These are phyloP conservation scores for Bos indicus DNA, from an alignment of 2,113 vertebrate species.

Conservation along the genomic window DNA sequence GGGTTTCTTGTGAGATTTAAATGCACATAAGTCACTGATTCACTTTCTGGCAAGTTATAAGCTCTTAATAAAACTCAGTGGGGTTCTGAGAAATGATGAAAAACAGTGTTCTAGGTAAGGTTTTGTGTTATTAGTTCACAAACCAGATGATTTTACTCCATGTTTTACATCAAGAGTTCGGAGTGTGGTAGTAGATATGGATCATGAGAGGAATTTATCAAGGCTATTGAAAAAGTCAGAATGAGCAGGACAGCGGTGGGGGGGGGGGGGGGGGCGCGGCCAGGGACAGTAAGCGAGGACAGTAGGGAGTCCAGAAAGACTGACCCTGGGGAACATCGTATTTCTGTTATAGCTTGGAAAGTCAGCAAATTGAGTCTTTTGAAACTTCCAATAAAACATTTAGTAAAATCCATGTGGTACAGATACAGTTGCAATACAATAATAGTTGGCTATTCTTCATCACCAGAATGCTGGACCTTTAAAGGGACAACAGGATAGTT, in stretches of 20 bases:
- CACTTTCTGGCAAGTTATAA: background rate
- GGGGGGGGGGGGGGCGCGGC: fast-evolving
- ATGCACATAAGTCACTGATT: background rate
- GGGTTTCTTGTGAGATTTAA: background rate
- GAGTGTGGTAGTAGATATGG: background rate
- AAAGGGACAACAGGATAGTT: background rate
- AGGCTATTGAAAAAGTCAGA: background rate
- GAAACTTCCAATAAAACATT: background rate
- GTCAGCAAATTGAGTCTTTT: background rate
- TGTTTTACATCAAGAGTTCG: background rate
- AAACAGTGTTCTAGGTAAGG: background rate
- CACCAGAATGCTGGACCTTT: background rate
- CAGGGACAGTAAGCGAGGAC: background rate
- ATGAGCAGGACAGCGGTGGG: background rate
- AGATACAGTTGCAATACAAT: background rate
- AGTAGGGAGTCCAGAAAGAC: background rate
- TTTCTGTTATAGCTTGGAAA: background rate
- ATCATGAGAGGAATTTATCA: background rate
- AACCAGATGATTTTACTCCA: background rate
- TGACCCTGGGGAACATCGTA: background rate
- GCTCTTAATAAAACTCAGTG: background rate
- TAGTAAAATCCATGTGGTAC: background rate
- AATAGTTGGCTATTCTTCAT: background rate
- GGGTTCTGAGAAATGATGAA: background rate
- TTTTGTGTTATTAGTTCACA: background rate